Percentiles rank a stretch among this genome's conserved stretches.
These are phyloP conservation scores for Xenopus petersii DNA, from an alignment of 2,797 vertebrate species.

Conservation along the genomic window DNA sequence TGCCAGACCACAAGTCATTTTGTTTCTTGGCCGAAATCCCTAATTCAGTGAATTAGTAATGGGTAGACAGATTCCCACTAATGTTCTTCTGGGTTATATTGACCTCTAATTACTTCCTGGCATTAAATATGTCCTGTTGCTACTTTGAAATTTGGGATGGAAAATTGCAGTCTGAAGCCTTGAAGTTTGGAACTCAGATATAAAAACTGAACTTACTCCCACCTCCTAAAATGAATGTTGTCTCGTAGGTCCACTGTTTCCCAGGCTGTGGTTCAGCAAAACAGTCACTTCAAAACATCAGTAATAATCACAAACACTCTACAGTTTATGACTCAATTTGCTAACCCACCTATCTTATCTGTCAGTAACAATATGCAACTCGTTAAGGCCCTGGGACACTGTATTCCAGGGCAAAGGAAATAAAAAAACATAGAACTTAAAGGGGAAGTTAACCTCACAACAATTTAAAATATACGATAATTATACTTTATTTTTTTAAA, in stretches of 20 bases:
- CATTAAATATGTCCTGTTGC: constrained; percentile 42
- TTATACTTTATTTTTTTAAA: too few relatives aligned
- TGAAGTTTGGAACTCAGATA: constrained; percentile 44
- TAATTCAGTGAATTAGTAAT: constrained; percentile 15
- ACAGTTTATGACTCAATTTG: constrained; percentile 41
- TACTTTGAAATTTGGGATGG: constrained; percentile 43
- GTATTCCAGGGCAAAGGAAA: too few relatives aligned
- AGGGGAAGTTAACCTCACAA: too few relatives aligned
- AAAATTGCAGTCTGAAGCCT: constrained; percentile 36
- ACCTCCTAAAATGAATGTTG: constrained; percentile 41
- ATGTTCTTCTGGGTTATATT: constrained; percentile 43
- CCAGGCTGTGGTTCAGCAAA: constrained; percentile 45
- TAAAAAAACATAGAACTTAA: too few relatives aligned
- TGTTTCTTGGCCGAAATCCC: constrained; percentile 20
- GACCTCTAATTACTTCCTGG: constrained; percentile 45
- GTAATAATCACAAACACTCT: constrained; percentile 45
- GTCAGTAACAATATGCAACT: constrained; percentile 14
- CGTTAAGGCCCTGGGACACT: constrained; percentile 15
- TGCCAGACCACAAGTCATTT: constrained; percentile 13
- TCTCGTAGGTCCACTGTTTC: constrained; percentile 34
- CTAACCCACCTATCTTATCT: constrained; percentile 39
- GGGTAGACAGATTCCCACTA: constrained; percentile 39
- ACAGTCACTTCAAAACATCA: constrained; percentile 42
- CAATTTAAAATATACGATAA: too few relatives aligned
- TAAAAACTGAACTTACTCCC: constrained; percentile 42